Evolutionary conservation across 92 coral and sea anemone genomes (phyloP).

Genomic region (Chrysogorgia sp.): DNA sequence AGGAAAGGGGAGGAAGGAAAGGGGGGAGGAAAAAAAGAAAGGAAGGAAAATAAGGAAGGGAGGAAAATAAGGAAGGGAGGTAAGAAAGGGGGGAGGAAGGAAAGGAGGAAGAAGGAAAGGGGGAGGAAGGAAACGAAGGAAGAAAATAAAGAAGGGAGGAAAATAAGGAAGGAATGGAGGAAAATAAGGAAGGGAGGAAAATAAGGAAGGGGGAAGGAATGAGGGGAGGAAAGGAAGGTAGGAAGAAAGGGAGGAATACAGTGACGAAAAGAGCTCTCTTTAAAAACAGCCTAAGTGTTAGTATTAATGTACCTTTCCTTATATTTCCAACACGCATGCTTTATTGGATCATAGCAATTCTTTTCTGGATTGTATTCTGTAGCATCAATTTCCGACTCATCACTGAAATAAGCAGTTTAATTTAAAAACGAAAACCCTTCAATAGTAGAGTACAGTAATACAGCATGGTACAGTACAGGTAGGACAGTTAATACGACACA

Average conservation of each 20-base stretch:
- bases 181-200: not conserved
- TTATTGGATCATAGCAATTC: slow-evolving; percentile 87
- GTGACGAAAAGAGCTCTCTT: too few relatives aligned
- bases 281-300: too few relatives aligned
- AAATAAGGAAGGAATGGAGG: not conserved
- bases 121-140: slow-evolving; percentile 5
- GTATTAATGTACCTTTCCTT: slow-evolving; percentile 87
- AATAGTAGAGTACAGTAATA: not conserved
- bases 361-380: slow-evolving; percentile 84
- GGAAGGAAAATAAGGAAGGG: not conserved
- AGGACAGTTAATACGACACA: not conserved
- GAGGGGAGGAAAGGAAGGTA: not conserved
- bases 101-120: not conserved
- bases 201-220: not conserved
- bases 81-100: slow-evolving; percentile 1
- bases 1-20: not conserved
- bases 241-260: not conserved
- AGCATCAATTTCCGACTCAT: slow-evolving; percentile 67
- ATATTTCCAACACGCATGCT: slow-evolving; percentile 92
- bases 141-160: not conserved
- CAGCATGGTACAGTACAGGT: not conserved
- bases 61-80: not conserved
- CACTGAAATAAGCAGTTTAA: slow-evolving; percentile 6
- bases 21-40: not conserved
- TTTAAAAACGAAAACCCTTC: not conserved